Evolutionary conservation across 35 echinoderm and acorn worm genomes (phyloP), one percentile per base, ranked within the genome.

Genomic region (Apostichopus californicus): DNA sequence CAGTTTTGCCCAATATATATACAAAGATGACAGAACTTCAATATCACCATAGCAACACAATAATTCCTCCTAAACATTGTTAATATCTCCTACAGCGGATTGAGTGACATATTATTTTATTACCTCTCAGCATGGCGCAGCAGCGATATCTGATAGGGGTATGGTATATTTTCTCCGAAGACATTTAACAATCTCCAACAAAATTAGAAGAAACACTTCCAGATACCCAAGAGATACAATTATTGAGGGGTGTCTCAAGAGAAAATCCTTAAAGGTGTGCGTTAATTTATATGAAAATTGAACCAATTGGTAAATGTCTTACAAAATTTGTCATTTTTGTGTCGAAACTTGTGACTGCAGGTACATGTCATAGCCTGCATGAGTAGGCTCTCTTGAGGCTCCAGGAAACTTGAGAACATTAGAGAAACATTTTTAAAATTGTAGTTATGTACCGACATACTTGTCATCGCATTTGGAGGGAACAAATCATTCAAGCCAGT

Each of bases 181-280:
- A 73, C 17, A 73, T 73, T 73, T 22, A n/a, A 73, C 14, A 73
- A 12, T 73, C 20, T 10, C 15, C 71, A 73, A 21, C 6, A n/a
- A 73, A 73, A 73, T 73, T 73, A 22, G 71, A 73, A 73, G 71
- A 73, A 73, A 73, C 71, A 73, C 71, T 73, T 73, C 71, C 71
- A 73, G 71, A 17, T 14, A 73, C 71, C 20, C 71, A 73, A 73
- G 71, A 73, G 71, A 73, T 73, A 73, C 71, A n/a, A 73, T 68
- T 68, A 68, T 68, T 68, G 64, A 68, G 10, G 64, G 64, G 17
- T 13, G 17, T 68, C 71, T 73, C 13, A n/a, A n/a, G 71, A 22
- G 17, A 18, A 73, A 73, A 18, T n/a, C n/a, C 17, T 73, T 73
- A 73, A 73, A 73, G 71, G 11, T 7, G 71, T 73, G 15, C n/a